Base-by-base conservation (phyloP, 2,797 vertebrate species). In the Chelonia mydas region DNA sequence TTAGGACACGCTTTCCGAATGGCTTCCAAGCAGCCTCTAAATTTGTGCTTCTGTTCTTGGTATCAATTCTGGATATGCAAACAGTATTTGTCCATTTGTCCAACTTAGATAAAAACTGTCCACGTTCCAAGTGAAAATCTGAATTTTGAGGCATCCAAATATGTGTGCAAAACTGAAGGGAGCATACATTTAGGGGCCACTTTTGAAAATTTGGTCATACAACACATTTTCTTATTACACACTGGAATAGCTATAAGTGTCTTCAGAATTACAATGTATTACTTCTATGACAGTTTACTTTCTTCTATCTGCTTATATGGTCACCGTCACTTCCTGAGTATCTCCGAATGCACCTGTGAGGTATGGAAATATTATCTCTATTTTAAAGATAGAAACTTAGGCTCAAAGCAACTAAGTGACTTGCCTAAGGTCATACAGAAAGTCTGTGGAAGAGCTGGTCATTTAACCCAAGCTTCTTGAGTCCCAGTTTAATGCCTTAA, bases 161-260 rank as follows among this genome's bases (percentile, higher is more conserved):
- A 37, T 9, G 37, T 17, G 4, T 28, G 33, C 9, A n/a, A 72
- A 87, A 3, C 37, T 77, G 27, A 7, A 82, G 79, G 59, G 84
- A 7, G 15, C 27, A 17, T 28, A 50, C 28, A 45, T 68, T 59
- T 61, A 91, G 68, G 5, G 27, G 17, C 1, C 51, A 8, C 11
- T 65, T 51, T 13, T 0, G 0, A 83, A 90, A 82, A 77, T 77
- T 27, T 77, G 45, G 27, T 27, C 7, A 1, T 77, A 59, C 11
- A 94, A 87, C 76, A 96, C 80, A 79, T 90, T 95, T 93, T 91
- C 33, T 57, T 92, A 83, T 96, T 92, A 96, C 93, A 93, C 88
- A 95, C 11, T 94, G 53, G 95, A 85, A 3, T 23, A 89, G 50
- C 6, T 49, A 5, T 10, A 94, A 96, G 78, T 95, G 41, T 61